Percentiles rank a stretch among this genome's conserved stretches.
Conservation (phyloP, 2,888 invertebrate genomes). For the Plagodis dolabraria region DNA sequence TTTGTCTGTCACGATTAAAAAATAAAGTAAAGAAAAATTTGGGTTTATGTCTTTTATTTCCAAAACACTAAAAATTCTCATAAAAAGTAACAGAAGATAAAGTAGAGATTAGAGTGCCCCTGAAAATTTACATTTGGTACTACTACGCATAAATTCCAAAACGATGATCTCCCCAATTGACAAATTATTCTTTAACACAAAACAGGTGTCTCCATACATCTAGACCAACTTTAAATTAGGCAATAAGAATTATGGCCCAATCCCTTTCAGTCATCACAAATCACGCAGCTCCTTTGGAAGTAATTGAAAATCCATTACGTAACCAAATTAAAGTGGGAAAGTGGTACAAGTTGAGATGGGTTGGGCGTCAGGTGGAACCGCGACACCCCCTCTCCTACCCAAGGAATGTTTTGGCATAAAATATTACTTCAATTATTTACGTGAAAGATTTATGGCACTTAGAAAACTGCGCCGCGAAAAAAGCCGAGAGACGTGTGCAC, state of each 20-base stretch:
- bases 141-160: too few relatives aligned
- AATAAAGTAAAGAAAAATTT: too few relatives aligned
- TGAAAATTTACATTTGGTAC: too few relatives aligned
- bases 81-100: too few relatives aligned
- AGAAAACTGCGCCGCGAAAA: constrained; percentile 84
- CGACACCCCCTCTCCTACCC: constrained; percentile 78
- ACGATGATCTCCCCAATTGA: not conserved
- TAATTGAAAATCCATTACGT: constrained; percentile 85
- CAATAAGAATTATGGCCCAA: constrained; percentile 74
- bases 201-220: constrained; percentile 34
- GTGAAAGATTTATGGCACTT: constrained; percentile 84
- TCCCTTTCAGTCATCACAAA: constrained; percentile 79
- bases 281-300: constrained; percentile 78
- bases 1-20: too few relatives aligned
- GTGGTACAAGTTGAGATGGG: constrained; percentile 79
- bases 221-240: constrained; percentile 72
- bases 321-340: constrained; percentile 84
- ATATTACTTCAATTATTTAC: constrained; percentile 86
- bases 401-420: constrained; percentile 85
- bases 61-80: too few relatives aligned
- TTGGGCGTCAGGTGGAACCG: constrained; percentile 76
- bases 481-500: constrained; percentile 82
- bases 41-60: too few relatives aligned
- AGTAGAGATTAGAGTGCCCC: too few relatives aligned
- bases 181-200: not conserved